Base-by-base conservation (phyloP, 2,888 invertebrate genomes). In the Gandaritis pyraliata region DNA sequence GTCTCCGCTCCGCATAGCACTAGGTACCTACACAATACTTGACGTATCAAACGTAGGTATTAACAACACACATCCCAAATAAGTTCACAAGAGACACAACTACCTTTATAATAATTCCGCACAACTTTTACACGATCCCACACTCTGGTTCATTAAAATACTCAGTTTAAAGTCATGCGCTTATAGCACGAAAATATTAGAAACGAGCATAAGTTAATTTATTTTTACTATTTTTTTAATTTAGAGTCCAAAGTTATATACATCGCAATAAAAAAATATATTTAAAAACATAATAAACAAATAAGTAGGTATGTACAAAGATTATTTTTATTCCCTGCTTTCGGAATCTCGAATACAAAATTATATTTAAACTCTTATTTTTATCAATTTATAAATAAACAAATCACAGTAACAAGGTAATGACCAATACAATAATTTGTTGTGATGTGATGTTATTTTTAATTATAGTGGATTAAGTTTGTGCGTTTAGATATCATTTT, bases 381-480 rank as follows among this genome's bases (percentile, higher is more conserved):
- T 15, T 33, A 58, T 59, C 18, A 48, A 59, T 74, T 76, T 73
- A 80, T 82, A 84, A 83, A 83, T 82, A 89, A 86, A 86, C 85
- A 85, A 90, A 90, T 90, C 90, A 90, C 90, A 90, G 90, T 89
- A 85, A 83, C 80, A 86, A 87, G 87, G 68, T 70, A 68, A 70
- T 70, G 78, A 81, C 79, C 74, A 77, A 82, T 76, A 78, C 73
- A 76, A 69, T 71, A 67, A 73, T 78, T 48, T 76, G 75, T 77
- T 78, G 70, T 74, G 82, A 78, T 86, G 87, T 88, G 86, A 88
- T 87, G 86, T 77, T 72, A 63, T 66, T 64, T 66, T 60, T 67
- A 55, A 66, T 54, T 10, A 71, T 75, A 79, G 78, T 77, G 78
- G 78, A 75, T 53, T 64, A 43, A 56, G 54, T 64, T 73, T 68